Base-by-base conservation (phyloP, 2,888 invertebrate species). In the Caenorhabditis doughertyi region DNA sequence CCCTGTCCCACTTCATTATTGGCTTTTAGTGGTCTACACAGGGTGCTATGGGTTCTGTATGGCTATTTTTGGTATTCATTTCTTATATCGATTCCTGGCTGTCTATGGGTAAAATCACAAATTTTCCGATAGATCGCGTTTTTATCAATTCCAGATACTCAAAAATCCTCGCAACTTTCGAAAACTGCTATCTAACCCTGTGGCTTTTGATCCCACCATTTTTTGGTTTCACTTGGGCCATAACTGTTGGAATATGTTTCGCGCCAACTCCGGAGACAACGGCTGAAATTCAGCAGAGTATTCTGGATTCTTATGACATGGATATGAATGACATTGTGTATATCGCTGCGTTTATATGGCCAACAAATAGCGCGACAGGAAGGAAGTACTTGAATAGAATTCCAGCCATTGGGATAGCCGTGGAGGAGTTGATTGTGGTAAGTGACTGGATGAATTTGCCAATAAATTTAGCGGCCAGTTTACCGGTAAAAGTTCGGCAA, bases 61-160 rank as follows among this genome's bases (percentile, higher is more conserved):
- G 80, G 80, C 60, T 5, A 80, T 73, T 3, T 80, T 80, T 23
- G 80, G 64, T 0, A 60, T 80, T n/a, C 72, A 80, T 35, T 80
- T 80, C 62, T 60, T 68, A 23, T 80, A 73, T 29, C 18, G 80
- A 16, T 68, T 65, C 27, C 21, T 80, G 8, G 80, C 72, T 5
- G 39, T 72, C 18, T 68, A 29, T 29, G 80, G 80, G 73, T 79
- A 35, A n/a, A 18, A 8, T 35, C 42, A 42, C 5, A 42, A 5
- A 3, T 35, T 49, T 39, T 39, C 27, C n/a, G 16, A 18, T 44
- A 18, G 16, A 29, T 44, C 11, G 7, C 2, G 0, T 18, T 27
- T 44, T 55, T 13, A n/a, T n/a, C n/a, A 35, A 8, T 44, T 64
- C 55, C 5, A 65, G 56, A 18, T 13, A 67, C 32, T 13, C 21